Evolutionary conservation across 2,113 vertebrate species (phyloP), one percentile per base, ranked within the genome.

Genomic region (Sapajus apella): DNA sequence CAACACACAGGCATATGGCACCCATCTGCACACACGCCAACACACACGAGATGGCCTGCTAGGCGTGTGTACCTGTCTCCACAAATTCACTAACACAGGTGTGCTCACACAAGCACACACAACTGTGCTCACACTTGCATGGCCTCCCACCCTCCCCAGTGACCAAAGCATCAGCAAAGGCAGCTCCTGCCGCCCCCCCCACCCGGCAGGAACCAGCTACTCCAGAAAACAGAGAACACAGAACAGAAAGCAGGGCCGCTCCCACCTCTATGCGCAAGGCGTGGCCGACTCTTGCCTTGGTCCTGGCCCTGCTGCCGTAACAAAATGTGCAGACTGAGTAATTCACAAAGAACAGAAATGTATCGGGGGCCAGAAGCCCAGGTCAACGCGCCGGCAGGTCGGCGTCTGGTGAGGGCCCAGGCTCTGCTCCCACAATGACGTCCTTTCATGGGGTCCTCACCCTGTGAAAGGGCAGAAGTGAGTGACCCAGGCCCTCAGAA

Each of bases 51-150:
- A 12, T 5, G 73, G 2, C 56, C 10, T 16, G 32, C 30, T 8
- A 18, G 16, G 27, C 13, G 2, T 0, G 11, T 0, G 5, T 23
- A 11, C 17, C 68, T 55, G 20, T 6, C 37, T 17, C 2, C 17
- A 43, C 64, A 70, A 12, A 14, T 12, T 32, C 45, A 50, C 5
- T 11, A 47, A 30, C 58, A 43, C 10, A 4, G 11, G 47, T 13
- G 10, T 23, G 35, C 7, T 6, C 21, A 32, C 47, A 18, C 2
- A 16, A 14, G 11, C 32, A 16, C n/a, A 27, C 55, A 20, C 3
- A 13, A 18, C 12, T n/a, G 25, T 8, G 35, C 27, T 21, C 55
- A 61, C 55, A 37, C 25, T 9, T 16, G 20, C 32, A 37, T 6
- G 7, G 50, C 37, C 20, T 23, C 32, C 35, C 37, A 43, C 5